These are phyloP conservation scores for Calyptommatus sinebrachiatus DNA, from an alignment of 2,113 vertebrate genomes.

Conservation along the genomic window DNA sequence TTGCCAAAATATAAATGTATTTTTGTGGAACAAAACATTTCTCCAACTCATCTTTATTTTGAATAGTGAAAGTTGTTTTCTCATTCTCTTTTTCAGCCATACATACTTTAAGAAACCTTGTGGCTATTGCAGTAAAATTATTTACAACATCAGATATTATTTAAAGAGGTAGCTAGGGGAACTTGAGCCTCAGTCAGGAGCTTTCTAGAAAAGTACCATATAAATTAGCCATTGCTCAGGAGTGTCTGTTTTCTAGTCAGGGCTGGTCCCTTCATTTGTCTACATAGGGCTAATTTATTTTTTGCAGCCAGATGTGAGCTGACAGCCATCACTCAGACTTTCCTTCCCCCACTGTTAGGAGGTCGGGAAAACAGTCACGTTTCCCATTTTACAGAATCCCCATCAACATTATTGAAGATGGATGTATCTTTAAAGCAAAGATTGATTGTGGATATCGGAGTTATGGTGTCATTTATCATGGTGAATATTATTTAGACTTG, in stretches of 20 bases:
- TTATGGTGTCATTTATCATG: conserved; percentile 97
- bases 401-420: conserved; percentile 98
- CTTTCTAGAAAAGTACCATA: conserved; percentile 79
- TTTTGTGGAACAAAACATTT: conserved; percentile 46
- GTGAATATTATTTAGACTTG: conserved; percentile 98
- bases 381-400: conserved; percentile 91
- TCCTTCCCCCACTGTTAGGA: conserved; percentile 78
- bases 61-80: conserved; percentile 56
- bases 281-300: conserved; percentile 98
- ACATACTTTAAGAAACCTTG: conserved; percentile 21
- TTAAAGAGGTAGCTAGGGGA: conserved; percentile 76
- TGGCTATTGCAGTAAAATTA: conserved; percentile 64
- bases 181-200: conserved; percentile 72
- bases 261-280: conserved; percentile 91
- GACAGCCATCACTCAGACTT: conserved; percentile 97
- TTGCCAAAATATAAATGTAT: conserved; percentile 47
- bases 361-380: conserved; percentile 88
- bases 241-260: conserved; percentile 74
- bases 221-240: conserved; percentile 78
- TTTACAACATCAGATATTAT: conserved; percentile 75
- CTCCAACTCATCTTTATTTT: conserved; percentile 46
- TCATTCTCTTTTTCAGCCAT: conserved; percentile 47
- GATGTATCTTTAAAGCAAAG: conserved; percentile 99
- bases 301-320: conserved; percentile 95
- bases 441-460: conserved; percentile 99